phyloP scores from a whole-genome alignment of 2,888 invertebrate species.

The Eurytoma adleriae region DNA sequence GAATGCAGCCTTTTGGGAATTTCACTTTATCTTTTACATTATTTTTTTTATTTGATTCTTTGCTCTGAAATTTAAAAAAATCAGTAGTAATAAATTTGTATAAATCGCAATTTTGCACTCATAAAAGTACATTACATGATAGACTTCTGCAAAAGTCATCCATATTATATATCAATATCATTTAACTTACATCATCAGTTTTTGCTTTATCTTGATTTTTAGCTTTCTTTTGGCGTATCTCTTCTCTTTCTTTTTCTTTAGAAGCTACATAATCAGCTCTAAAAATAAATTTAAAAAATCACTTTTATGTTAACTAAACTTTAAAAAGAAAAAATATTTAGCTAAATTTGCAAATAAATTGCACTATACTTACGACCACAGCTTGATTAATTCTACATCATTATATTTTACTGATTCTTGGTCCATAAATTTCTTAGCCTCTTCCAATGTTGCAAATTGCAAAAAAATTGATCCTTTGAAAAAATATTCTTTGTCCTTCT shows the following conservation, averaged over 20 bases:
- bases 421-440: conserved; percentile 87
- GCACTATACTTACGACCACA: conserved; percentile 80
- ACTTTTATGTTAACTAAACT: neutral
- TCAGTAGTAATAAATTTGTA: conserved; percentile 61
- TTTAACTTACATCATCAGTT: conserved; percentile 69
- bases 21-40: conserved; percentile 43
- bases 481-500: conserved; percentile 80
- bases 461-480: conserved; percentile 97
- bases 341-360: no score
- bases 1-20: conserved; percentile 85
- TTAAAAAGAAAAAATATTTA: neutral
- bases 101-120: conserved; percentile 5
- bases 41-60: conserved; percentile 30
- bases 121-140: no score
- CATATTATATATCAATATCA: neutral
- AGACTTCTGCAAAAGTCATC: no score
- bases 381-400: conserved; percentile 81
- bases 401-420: conserved; percentile 83
- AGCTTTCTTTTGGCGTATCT: conserved; percentile 79
- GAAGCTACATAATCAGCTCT: conserved; percentile 80
- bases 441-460: conserved; percentile 88
- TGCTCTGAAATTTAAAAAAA: conserved; percentile 40
- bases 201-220: conserved; percentile 78
- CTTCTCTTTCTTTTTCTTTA: conserved; percentile 83
- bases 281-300: conserved; percentile 47